Evolutionary conservation across 2,888 invertebrate genomes (phyloP).

Genomic region (Xylota segnis): DNA sequence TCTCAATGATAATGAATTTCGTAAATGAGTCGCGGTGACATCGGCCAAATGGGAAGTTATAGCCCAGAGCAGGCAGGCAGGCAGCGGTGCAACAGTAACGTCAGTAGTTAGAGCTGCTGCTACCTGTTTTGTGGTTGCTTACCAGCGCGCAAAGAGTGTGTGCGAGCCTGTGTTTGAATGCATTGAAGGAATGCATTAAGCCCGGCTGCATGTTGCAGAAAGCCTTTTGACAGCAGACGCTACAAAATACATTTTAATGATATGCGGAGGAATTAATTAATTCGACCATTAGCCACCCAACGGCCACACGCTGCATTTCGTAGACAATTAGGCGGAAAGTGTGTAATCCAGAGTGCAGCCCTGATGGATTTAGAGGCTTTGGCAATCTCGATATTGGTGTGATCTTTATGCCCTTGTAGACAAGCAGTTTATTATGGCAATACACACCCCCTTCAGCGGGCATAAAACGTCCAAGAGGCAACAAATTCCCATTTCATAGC

Average conservation of each 20-base stretch:
- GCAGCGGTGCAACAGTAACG: conserved; percentile 18
- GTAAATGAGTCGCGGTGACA: conserved; percentile 75
- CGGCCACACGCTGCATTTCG: conserved; percentile 14
- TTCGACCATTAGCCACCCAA: conserved; percentile 56
- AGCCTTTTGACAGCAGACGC: conserved; percentile 56
- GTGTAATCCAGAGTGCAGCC: conserved; percentile 30
- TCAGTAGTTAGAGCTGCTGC: conserved; percentile 17
- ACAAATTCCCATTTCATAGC: conserved; percentile 21
- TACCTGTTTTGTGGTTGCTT: conserved; percentile 34
- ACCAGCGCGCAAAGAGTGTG: background rate
- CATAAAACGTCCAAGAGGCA: background rate
- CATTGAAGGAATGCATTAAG: conserved; percentile 58
- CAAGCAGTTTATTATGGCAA: conserved; percentile 18
- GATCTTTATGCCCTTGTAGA: conserved; percentile 28
- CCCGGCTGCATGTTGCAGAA: conserved; percentile 29
- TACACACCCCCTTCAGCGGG: conserved; percentile 20
- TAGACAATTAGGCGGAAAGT: conserved; percentile 36
- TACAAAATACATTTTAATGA: conserved; percentile 70
- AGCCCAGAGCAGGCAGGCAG: conserved; percentile 40
- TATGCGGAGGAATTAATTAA: conserved; percentile 69
- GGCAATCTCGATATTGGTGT: conserved; percentile 11
- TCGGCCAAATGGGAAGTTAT: conserved; percentile 75
- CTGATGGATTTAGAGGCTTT: background rate
- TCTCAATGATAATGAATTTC: conserved; percentile 76
- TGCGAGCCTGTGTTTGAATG: conserved; percentile 9